A percentile compares a stretch with the other conserved stretches of the same genome.
Conservation (phyloP, 2,113 vertebrate genomes). For the Pseudorhombus dupliciocellatus region DNA sequence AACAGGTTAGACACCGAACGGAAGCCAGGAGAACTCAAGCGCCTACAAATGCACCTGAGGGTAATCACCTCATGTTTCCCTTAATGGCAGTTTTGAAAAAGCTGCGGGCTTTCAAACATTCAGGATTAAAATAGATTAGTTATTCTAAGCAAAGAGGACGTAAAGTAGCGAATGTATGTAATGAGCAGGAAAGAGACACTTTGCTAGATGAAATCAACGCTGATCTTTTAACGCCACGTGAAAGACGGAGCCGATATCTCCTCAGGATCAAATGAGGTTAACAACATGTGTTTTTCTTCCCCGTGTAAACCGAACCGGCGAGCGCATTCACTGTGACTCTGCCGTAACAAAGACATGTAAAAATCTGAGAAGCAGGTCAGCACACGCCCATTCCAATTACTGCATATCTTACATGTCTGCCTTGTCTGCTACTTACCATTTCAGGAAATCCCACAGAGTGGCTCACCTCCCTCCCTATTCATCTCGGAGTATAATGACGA, state of each 20-base stretch:
- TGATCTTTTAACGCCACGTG: constrained; percentile 17
- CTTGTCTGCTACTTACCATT: constrained; percentile 64
- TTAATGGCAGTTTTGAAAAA: no score
- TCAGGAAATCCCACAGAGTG: constrained; percentile 69
- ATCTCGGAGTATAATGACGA: constrained; percentile 64
- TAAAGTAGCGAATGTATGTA: constrained; percentile 2
- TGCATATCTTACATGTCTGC: constrained; percentile 62
- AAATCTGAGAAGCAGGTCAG: constrained; percentile 73
- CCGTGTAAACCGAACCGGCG: constrained; percentile 41
- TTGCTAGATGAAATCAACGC: constrained; percentile 3
- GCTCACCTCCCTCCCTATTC: constrained; percentile 66
- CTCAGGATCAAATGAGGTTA: constrained; percentile 38
- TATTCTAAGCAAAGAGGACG: background rate
- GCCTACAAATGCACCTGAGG: background rate
- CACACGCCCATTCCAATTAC: constrained; percentile 71
- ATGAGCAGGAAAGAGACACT: background rate
- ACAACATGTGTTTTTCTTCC: background rate
- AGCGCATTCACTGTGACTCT: constrained; percentile 43
- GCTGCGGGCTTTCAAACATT: background rate
- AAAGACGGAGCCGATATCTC: constrained; percentile 5
- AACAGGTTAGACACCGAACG: constrained; percentile 69
- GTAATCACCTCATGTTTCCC: background rate
- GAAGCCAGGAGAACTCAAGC: background rate
- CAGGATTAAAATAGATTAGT: background rate
- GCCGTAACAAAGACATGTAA: constrained; percentile 64